phyloP scores from a whole-genome alignment of 2,113 vertebrate species.

The Ctenomys sociabilis region DNA sequence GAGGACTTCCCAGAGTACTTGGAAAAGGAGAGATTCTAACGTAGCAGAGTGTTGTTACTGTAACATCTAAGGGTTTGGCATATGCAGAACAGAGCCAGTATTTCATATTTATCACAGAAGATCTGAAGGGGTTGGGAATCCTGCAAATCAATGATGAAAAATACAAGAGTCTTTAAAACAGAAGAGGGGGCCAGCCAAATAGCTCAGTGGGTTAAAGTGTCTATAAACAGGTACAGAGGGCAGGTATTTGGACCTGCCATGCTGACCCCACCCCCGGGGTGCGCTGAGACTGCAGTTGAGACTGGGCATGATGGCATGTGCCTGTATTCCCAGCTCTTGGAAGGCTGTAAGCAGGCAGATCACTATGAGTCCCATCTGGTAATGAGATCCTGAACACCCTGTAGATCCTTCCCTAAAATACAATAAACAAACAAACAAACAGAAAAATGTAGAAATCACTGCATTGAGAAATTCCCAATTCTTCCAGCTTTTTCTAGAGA shows the following conservation, averaged over 20 bases:
- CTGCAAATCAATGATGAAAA: slow-evolving; percentile 16
- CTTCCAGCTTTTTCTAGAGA: slow-evolving; percentile 20
- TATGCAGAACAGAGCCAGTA: neutral
- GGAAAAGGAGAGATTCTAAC: neutral
- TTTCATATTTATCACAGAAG: slow-evolving; percentile 20
- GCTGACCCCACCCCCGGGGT: too few species aligned
- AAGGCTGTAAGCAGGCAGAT: too few species aligned
- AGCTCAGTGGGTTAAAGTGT: too few species aligned
- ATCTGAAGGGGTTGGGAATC: neutral
- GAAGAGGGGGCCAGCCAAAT: neutral
- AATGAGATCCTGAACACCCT: too few species aligned
- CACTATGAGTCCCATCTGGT: too few species aligned
- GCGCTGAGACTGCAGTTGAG: too few species aligned
- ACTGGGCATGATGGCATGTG: too few species aligned
- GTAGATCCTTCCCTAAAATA: too few species aligned
- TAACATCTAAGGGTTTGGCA: neutral
- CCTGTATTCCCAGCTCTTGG: too few species aligned
- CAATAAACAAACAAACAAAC: too few species aligned
- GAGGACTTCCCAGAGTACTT: neutral
- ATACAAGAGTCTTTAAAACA: neutral
- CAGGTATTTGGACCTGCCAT: too few species aligned
- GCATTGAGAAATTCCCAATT: neutral
- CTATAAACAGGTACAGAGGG: too few species aligned
- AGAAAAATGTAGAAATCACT: slow-evolving; percentile 1
- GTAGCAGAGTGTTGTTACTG: neutral